Evolutionary conservation across 2,888 invertebrate species (phyloP), one percentile per base, ranked within the genome.

Genomic region (Hydropsyche betteni): DNA sequence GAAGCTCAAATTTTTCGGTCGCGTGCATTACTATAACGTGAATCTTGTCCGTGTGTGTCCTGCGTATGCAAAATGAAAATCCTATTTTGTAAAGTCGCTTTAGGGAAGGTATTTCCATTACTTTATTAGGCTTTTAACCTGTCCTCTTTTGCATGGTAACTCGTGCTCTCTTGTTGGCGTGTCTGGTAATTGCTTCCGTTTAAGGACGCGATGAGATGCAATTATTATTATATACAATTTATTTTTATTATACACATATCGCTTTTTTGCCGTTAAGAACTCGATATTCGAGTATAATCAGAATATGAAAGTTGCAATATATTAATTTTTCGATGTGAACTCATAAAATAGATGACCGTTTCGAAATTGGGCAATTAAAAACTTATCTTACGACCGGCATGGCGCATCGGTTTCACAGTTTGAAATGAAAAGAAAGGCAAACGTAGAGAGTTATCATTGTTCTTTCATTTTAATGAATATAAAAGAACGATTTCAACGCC

Each of bases 381-480:
- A 24, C 24, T 24, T 24, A 24, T 24, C 24, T 24, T 24, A 24
- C 24, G 24, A 24, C 24, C 24, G 2, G 24, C 51, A 51, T 12
- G 51, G 51, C 51, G 5, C 12, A 24, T 24, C 24, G 24, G 24
- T 24, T 24, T 24, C 24, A n/a, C n/a, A 53, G 53, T 16, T 5
- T 14, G n/a, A n/a, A 5, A n/a, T 14, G 53, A 53, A 64, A 64
- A 64, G 64, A 64, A 64, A 64, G 8, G 64, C 64, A 34, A 64
- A 12, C 14, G 61, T 24, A 16, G 64, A 10, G 58, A 16, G 58
- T 64, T 64, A 64, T 36, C 36, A 64, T 64, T 64, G 64, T 64
- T 64, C 36, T 64, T 64, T 64, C n/a, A 36, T 64, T 64, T 64
- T 36, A 64, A 64, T 36, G 64, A 34, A 64, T 64, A 64, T 64